Evolutionary conservation across 2,888 invertebrate species (phyloP), one percentile per base, ranked within the genome.

Genomic region (Encarsia formosa): DNA sequence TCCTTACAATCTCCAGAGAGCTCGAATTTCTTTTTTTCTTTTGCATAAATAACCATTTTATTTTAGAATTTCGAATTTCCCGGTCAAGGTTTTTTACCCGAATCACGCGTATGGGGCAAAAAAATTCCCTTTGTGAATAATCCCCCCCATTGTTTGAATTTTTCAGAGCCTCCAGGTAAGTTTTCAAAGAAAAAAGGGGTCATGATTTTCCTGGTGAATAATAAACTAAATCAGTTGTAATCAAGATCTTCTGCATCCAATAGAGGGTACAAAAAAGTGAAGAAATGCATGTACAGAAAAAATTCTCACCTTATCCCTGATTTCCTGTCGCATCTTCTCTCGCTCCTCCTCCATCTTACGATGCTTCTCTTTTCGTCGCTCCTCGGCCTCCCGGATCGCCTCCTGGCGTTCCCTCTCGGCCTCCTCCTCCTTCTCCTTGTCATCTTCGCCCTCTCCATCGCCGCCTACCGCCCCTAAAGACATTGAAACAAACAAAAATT

Each of bases 291-390:
- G 26, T 13, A 19, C 5, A 40, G 16, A 38, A 15, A 9, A 9
- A 19, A 16, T 2, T 59, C 81, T 75, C 74, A 98, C 97, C 91
- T 99, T 99, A 80, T 97, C 96, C 78, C 99, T 85, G 77, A 99
- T 98, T 78, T 94, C 95, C 80, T 97, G 96, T 74, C 98, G 84
- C 95, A 99, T 96, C 79, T 92, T 93, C 80, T 99, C 99, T 63
- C 99, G 81, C 77, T 99, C 98, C 73, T 93, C 95, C 78, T 99
- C 98, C 96, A 98, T 96, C 81, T 97, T 97, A 73, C 97, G 87
- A 78, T 99, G 98, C 78, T 99, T 99, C 79, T 98, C 98, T 84
- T 97, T 96, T 77, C 99, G 85, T 69, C 96, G 83, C 66, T 98
- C 97, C 77, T 99, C 98, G 54, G 96, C 96, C 78, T 99, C 98